Conservation (phyloP, 2,113 vertebrate species). For the Zosterops hypoxanthus region DNA sequence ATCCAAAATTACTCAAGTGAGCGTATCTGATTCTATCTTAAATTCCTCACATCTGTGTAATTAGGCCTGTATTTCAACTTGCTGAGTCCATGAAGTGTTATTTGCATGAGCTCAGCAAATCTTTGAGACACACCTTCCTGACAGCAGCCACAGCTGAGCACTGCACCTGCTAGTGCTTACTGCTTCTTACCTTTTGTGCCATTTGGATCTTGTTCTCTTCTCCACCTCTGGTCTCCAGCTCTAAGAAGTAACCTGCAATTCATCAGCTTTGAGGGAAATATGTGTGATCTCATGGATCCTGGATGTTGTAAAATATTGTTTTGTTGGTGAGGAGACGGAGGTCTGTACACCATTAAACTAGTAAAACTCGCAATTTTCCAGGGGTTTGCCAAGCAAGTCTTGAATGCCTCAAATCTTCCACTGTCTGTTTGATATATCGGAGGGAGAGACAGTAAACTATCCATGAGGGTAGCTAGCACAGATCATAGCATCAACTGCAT, state of each 20-base stretch:
- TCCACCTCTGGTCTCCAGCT: neutral
- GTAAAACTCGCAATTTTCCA: conserved; percentile 41
- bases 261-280: conserved; percentile 37
- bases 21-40: neutral
- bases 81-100: neutral
- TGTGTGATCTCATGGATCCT: conserved; percentile 53
- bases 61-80: neutral
- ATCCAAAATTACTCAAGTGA: neutral
- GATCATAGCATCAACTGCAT: neutral
- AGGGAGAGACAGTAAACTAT: conserved; percentile 28
- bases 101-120: neutral
- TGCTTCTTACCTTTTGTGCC: neutral
- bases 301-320: conserved; percentile 27
- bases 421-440: conserved; percentile 35
- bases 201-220: neutral
- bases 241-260: conserved; percentile 30
- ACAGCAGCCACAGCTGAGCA: neutral
- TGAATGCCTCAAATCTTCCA: conserved; percentile 24
- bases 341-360: conserved; percentile 49
- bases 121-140: neutral
- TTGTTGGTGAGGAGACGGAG: conserved; percentile 40
- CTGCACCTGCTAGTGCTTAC: neutral
- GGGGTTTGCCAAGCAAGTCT: conserved; percentile 48
- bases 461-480: neutral
- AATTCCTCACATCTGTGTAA: neutral